These are phyloP conservation scores for Drosophila bunnanda DNA, from an alignment of 2,888 invertebrate species.

Conservation along the genomic window DNA sequence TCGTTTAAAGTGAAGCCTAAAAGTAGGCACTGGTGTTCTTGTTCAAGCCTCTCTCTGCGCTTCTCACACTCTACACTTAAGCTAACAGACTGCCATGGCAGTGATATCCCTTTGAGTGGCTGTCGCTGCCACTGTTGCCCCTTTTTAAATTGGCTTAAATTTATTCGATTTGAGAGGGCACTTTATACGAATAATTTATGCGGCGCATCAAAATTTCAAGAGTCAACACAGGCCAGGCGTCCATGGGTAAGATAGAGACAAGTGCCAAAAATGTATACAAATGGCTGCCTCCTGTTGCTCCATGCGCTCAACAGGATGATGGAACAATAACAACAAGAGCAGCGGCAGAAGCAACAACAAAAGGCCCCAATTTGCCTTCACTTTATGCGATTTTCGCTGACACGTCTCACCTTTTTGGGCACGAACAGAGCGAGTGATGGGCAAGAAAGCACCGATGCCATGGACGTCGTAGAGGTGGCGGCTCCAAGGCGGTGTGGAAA, in stretches of 20 bases:
- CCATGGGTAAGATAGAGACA: slow-evolving; percentile 29
- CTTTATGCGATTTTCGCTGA: slow-evolving; percentile 74
- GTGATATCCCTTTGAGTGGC: slow-evolving; percentile 35
- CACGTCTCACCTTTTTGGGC: slow-evolving; percentile 69
- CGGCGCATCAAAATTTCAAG: slow-evolving; percentile 68
- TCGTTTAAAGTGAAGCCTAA: too few species aligned
- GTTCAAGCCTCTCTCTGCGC: not conserved
- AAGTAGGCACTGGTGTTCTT: too few species aligned
- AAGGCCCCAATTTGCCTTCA: slow-evolving; percentile 65
- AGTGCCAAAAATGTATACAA: slow-evolving; percentile 38
- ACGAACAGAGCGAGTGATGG: slow-evolving; percentile 26
- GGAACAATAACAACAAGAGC: slow-evolving; percentile 27
- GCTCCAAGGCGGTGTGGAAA: slow-evolving; percentile 31
- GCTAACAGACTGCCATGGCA: not conserved
- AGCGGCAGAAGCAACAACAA: slow-evolving; percentile 47
- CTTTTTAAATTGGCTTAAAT: slow-evolving; percentile 72
- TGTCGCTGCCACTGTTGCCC: slow-evolving; percentile 27
- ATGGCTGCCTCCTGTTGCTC: slow-evolving; percentile 49
- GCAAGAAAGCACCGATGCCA: slow-evolving; percentile 16
- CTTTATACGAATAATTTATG: slow-evolving; percentile 66
- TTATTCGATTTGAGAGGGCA: slow-evolving; percentile 68
- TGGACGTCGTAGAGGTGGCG: not conserved
- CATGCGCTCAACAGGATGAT: slow-evolving; percentile 46
- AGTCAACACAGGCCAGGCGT: slow-evolving; percentile 33
- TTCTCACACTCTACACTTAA: slow-evolving; percentile 10